Evolutionary conservation across 2,797 vertebrate genomes (phyloP).

Genomic region (Aplochiton taeniatus): DNA sequence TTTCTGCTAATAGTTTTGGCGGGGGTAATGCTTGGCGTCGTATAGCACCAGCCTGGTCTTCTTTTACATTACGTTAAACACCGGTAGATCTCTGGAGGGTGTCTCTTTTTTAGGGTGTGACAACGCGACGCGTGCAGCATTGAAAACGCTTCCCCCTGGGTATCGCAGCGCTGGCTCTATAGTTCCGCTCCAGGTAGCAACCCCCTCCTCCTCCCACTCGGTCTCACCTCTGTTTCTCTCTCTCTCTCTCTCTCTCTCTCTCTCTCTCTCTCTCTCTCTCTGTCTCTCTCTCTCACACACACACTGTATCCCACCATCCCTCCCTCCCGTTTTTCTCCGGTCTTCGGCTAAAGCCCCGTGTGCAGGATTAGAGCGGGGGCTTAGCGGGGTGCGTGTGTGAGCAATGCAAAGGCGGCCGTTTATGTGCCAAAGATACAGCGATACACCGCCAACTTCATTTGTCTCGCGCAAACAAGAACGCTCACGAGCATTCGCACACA

Average conservation of each 20-base stretch:
- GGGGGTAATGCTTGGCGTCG: slow-evolving; percentile 21
- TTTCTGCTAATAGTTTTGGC: slow-evolving; percentile 16
- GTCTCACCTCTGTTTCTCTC: neutral
- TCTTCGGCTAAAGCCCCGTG: neutral
- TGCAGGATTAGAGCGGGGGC: no score
- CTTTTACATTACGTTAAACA: slow-evolving; percentile 4
- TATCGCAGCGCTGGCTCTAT: slow-evolving; percentile 11
- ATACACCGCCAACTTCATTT: no score
- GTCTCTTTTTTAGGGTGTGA: neutral
- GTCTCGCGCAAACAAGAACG: no score
- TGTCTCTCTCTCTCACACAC: neutral
- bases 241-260: slow-evolving; percentile 20
- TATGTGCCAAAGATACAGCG: no score
- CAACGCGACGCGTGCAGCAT: neutral
- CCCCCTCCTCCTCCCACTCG: neutral
- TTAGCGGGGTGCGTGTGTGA: no score
- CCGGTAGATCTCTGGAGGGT: neutral
- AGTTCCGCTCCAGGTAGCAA: slow-evolving; percentile 9
- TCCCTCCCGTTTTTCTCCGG: neutral
- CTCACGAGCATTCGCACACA: no score
- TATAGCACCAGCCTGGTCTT: slow-evolving; percentile 7
- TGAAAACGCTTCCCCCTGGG: slow-evolving; percentile 4
- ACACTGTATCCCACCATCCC: neutral
- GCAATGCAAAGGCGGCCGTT: no score
- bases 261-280: neutral